A percentile compares a stretch with the other conserved stretches of the same genome.
Conservation (phyloP, 2,797 vertebrate genomes). For the Takifugu ocellatus region DNA sequence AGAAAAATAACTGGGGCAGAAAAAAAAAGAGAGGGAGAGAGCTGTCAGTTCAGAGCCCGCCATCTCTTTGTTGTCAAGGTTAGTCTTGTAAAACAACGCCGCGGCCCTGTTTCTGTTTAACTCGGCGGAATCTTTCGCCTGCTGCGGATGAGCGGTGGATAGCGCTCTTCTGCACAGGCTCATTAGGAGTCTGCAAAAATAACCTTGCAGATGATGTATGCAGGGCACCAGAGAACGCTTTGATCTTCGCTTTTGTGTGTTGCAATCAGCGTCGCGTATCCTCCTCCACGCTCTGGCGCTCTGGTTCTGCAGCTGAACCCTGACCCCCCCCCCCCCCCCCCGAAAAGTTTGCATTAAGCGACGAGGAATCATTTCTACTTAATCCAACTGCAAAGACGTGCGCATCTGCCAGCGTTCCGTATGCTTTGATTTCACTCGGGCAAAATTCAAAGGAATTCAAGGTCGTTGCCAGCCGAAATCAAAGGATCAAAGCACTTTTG, state of each 20-base stretch:
- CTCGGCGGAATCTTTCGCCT: conserved; percentile 28
- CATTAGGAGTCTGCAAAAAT: conserved; percentile 46
- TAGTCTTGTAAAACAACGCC: conserved; percentile 38
- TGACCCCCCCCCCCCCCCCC: conserved; percentile 8
- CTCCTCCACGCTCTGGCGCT: conserved; percentile 12
- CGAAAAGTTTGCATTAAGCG: conserved; percentile 1
- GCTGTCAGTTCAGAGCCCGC: conserved; percentile 43
- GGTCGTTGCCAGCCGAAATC: not conserved
- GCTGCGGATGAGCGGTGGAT: conserved; percentile 17
- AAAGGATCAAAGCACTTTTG: not conserved
- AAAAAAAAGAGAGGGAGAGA: conserved; percentile 23
- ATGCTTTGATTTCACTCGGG: not conserved
- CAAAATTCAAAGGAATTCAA: not conserved
- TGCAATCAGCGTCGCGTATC: conserved; percentile 48
- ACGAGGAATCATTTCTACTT: conserved; percentile 11
- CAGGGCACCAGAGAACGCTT: conserved; percentile 42
- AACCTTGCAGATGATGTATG: conserved; percentile 46
- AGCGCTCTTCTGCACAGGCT: conserved; percentile 34
- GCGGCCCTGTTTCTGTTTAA: conserved; percentile 38
- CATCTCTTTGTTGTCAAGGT: conserved; percentile 35
- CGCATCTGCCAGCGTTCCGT: too few species aligned
- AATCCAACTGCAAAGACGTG: not conserved
- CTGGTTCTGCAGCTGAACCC: conserved; percentile 46
- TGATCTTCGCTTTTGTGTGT: conserved; percentile 60
- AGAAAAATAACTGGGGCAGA: conserved; percentile 53